These are phyloP conservation scores for Diogma glabrata DNA, from an alignment of 2,888 invertebrate species.

Conservation along the genomic window DNA sequence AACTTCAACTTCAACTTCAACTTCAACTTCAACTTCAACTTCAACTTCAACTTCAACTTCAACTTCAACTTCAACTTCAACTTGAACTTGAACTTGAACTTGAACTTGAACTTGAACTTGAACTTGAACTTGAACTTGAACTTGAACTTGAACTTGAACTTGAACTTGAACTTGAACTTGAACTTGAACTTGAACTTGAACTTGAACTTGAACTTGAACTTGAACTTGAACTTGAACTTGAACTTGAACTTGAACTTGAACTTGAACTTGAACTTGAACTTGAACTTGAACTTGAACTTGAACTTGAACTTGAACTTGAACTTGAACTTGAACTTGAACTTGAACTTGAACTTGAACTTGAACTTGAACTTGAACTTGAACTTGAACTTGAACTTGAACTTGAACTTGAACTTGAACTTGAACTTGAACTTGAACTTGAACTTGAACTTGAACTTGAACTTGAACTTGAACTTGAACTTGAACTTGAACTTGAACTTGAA, in stretches of 20 bases:
- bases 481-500: slow-evolving; percentile 10
- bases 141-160: not conserved
- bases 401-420: not conserved
- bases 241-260: slow-evolving; percentile 10
- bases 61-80: slow-evolving; percentile 13
- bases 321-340: too few species aligned
- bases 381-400: not conserved
- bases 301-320: too few species aligned
- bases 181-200: not conserved
- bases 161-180: too few species aligned
- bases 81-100: slow-evolving; percentile 12
- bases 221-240: slow-evolving; percentile 10
- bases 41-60: slow-evolving; percentile 14
- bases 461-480: slow-evolving; percentile 8
- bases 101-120: slow-evolving; percentile 10
- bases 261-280: too few species aligned
- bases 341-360: slow-evolving; percentile 2
- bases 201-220: not conserved
- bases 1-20: slow-evolving; percentile 13
- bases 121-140: slow-evolving; percentile 1
- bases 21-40: slow-evolving; percentile 13
- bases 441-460: slow-evolving; percentile 12
- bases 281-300: too few species aligned
- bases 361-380: slow-evolving; percentile 9
- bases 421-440: slow-evolving; percentile 7